Base-by-base conservation (phyloP, 2,888 invertebrate genomes). In the Mimachlamys varia region DNA sequence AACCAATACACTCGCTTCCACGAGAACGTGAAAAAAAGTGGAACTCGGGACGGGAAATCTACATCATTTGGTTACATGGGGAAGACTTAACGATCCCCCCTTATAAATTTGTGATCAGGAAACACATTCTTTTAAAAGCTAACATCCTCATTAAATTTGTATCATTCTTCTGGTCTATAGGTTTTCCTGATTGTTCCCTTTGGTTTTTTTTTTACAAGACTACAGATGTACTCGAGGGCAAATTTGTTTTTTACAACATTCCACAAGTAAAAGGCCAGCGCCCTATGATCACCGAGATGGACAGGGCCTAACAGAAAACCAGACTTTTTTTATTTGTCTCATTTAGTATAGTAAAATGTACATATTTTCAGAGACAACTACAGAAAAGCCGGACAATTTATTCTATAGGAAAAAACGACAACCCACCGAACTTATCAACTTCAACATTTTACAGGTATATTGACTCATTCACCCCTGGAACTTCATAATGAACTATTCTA, bases 91-190 rank as follows among this genome's bases (percentile, higher is more conserved):
- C 76, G 22, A 76, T 76, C 76, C 76, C 62, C 62, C 76, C 76
- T 76, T 76, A 76, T 76, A 76, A 76, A 76, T 76, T 76, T 76
- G 76, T 76, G 76, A 76, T 76, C 76, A 76, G 76, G 76, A 76
- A 76, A 76, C 76, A 76, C 76, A 76, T 76, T 76, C 76, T 76
- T 76, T 76, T 76, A 27, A 76, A 76, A 76, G 76, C 76, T 76
- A 76, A 33, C 76, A 76, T 76, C 76, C 76, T 76, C 76, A 76
- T 76, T 76, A 76, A 76, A 76, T 76, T 76, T 76, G 76, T 76
- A 76, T 76, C 33, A 15, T 33, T 76, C 76, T 33, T 27, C 17
- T 33, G 76, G 76, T 76, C 17, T 22, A 76, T 27, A 76, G 76
- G 27, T 33, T 33, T 76, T 33, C 27, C 27, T 13, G 33, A 33